phyloP scores from a whole-genome alignment of 2,888 invertebrate species.

The Hydroisotoma schaefferi region DNA sequence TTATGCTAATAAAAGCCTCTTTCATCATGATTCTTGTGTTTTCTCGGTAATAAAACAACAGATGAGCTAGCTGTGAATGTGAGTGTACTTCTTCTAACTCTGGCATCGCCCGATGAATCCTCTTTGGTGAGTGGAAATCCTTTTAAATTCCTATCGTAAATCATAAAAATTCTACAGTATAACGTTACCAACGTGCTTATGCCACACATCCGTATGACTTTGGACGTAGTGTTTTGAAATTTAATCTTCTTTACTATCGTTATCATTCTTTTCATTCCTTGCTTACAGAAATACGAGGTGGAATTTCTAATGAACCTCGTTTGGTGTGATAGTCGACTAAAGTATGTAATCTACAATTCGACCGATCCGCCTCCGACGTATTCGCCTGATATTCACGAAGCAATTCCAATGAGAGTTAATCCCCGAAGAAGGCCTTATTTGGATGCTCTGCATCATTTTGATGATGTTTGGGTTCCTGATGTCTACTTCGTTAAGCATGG shows the following conservation, averaged over 20 bases:
- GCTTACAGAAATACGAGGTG: slow-evolving; percentile 89
- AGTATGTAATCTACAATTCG: slow-evolving; percentile 82
- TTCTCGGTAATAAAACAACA: too few species aligned
- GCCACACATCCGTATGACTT: too few species aligned
- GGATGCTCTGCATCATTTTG: slow-evolving; percentile 89
- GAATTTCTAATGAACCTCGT: slow-evolving; percentile 90
- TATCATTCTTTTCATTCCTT: too few species aligned
- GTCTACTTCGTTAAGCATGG: slow-evolving; percentile 96
- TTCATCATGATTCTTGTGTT: too few species aligned
- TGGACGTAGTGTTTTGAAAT: too few species aligned
- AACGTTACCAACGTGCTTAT: too few species aligned
- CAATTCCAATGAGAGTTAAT: slow-evolving; percentile 47
- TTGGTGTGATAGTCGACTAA: slow-evolving; percentile 86
- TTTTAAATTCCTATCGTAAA: too few species aligned
- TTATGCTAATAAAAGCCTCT: slow-evolving; percentile 51
- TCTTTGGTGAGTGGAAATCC: slow-evolving; percentile 67
- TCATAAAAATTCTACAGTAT: too few species aligned
- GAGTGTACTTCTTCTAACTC: slow-evolving; percentile 86
- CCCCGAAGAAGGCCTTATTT: slow-evolving; percentile 58
- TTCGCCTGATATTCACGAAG: slow-evolving; percentile 43
- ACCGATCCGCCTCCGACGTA: slow-evolving; percentile 34
- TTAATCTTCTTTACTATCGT: too few species aligned
- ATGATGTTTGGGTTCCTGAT: slow-evolving; percentile 66
- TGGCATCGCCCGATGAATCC: slow-evolving; percentile 93
- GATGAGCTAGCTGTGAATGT: slow-evolving; percentile 90